These are phyloP conservation scores for Enteromius fasciolatus DNA, from an alignment of 2,797 vertebrate species.

Conservation along the genomic window DNA sequence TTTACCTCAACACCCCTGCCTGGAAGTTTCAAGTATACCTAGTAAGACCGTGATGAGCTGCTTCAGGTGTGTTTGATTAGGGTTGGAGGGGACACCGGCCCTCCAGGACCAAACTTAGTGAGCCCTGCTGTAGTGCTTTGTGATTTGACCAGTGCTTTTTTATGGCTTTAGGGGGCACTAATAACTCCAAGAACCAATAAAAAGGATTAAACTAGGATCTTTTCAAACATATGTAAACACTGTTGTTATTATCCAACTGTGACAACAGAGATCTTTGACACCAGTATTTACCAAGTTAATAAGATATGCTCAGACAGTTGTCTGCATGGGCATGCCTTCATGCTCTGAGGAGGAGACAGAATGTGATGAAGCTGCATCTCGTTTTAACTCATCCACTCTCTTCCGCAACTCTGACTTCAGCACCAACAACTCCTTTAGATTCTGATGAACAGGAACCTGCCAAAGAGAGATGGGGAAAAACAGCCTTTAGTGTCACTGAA, in stretches of 20 bases:
- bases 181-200: background rate
- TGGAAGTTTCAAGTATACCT: too few relatives aligned
- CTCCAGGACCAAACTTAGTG: too few relatives aligned
- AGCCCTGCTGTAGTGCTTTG: background rate
- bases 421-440: constrained; percentile 89
- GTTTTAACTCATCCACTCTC: constrained; percentile 88
- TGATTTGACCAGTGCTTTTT: background rate
- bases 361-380: constrained; percentile 78
- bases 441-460: constrained; percentile 93
- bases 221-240: background rate
- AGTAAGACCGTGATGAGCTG: too few relatives aligned
- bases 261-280: background rate
- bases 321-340: constrained; percentile 80
- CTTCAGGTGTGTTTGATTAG: too few relatives aligned
- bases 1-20: too few relatives aligned
- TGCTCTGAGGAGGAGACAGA: constrained; percentile 86
- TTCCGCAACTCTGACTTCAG: constrained; percentile 88
- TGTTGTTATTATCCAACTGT: background rate
- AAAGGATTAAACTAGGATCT: background rate
- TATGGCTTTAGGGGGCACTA: constrained; percentile 4
- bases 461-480: background rate
- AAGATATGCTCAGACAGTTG: constrained; percentile 79
- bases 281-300: background rate
- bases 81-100: too few relatives aligned
- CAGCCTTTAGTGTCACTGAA: background rate